Evolutionary conservation across 1,140 invertebrate genomes (phyloP).

Genomic region (Scaptomyza hsui): DNA sequence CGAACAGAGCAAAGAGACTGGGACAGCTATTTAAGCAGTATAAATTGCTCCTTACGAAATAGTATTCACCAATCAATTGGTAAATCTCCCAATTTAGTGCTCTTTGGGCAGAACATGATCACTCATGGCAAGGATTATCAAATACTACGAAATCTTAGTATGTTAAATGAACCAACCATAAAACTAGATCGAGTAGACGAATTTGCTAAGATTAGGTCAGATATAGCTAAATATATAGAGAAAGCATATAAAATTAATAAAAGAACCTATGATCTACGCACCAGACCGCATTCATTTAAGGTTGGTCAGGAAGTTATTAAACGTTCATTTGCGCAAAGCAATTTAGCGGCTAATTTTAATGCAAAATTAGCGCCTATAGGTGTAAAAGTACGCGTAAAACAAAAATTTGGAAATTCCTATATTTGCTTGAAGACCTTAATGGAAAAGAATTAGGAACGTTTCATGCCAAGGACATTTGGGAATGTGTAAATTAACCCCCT

Average conservation of each 20-base stretch:
- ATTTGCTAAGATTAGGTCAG: not conserved
- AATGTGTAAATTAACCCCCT: not conserved
- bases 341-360: slow-evolving; percentile 6
- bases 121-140: slow-evolving; percentile 11
- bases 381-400: not conserved
- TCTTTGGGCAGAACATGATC: slow-evolving; percentile 24
- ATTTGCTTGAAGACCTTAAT: not conserved
- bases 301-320: slow-evolving; percentile 6
- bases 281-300: slow-evolving; percentile 1
- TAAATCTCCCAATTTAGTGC: slow-evolving; percentile 12
- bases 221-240: not conserved
- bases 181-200: not conserved
- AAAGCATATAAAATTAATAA: slow-evolving; percentile 11
- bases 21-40: slow-evolving; percentile 16
- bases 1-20: slow-evolving; percentile 11
- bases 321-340: slow-evolving; percentile 4
- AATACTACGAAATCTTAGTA: not conserved
- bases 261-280: slow-evolving; percentile 1
- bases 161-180: not conserved
- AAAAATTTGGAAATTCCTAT: not conserved
- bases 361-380: slow-evolving; percentile 7
- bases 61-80: slow-evolving; percentile 22
- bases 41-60: slow-evolving; percentile 14
- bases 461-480: slow-evolving; percentile 9
- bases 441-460: slow-evolving; percentile 4